Base-by-base conservation (phyloP, 2,888 invertebrate genomes). In the Pedicia rivosa region DNA sequence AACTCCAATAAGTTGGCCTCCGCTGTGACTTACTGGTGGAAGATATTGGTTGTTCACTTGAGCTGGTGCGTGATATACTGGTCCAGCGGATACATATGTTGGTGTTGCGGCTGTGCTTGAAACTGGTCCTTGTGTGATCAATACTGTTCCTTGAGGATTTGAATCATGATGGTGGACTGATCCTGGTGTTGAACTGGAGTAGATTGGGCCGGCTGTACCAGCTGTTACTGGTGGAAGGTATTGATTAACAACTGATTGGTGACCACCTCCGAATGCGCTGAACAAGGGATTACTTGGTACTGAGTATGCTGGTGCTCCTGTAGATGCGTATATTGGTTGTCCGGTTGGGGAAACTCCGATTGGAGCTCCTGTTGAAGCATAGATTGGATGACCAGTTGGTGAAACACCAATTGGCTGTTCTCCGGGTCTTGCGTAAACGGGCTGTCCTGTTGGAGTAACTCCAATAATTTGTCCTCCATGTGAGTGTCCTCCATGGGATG, bases 151-250 rank as follows among this genome's bases (percentile, higher is more conserved):
- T 7, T 30, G 17, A 17, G 30, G 30, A 30, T 16, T 17, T 10
- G n/a, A n/a, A n/a, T n/a, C n/a, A n/a, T n/a, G n/a, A n/a, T n/a
- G n/a, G n/a, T n/a, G n/a, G n/a, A n/a, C n/a, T n/a, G n/a, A n/a
- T n/a, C n/a, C n/a, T n/a, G n/a, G n/a, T n/a, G n/a, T n/a, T n/a
- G n/a, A n/a, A n/a, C n/a, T n/a, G n/a, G n/a, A n/a, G n/a, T n/a
- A n/a, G n/a, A n/a, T n/a, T n/a, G n/a, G n/a, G n/a, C n/a, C n/a
- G n/a, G n/a, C n/a, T n/a, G n/a, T n/a, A n/a, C n/a, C n/a, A n/a
- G n/a, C n/a, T n/a, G n/a, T 17, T 17, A 30, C 30, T 30, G 30
- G 30, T 30, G 30, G 30, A 30, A 30, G 30, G 19, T 30, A 30
- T 30, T 30, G 30, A 12, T 30, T 30, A n/a, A n/a, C n/a, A n/a